A percentile compares a stretch with the other conserved stretches of the same genome.
Evolutionary conservation across 1,140 invertebrate genomes (phyloP).

Genomic region (Aphelenchoides besseyi): DNA sequence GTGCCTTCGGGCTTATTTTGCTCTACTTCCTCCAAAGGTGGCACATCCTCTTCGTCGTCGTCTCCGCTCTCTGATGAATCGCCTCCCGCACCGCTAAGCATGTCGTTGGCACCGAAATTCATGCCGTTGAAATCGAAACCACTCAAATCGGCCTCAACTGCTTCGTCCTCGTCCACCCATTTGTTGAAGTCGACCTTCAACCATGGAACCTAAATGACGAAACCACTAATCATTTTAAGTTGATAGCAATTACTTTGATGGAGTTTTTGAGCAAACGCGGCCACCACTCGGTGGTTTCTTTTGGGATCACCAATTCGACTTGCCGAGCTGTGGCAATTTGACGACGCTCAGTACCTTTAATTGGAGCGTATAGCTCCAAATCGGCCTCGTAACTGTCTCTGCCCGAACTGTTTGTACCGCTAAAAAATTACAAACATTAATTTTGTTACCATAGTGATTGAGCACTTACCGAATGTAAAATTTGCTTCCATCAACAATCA

Average conservation of each 20-base stretch:
- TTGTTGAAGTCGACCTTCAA: slow-evolving; percentile 93
- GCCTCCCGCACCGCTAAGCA: neutral
- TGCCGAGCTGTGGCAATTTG: slow-evolving; percentile 48
- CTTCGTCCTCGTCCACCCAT: slow-evolving; percentile 90
- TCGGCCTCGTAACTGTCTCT: slow-evolving; percentile 45
- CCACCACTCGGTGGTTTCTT: slow-evolving; percentile 51
- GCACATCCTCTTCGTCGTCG: neutral
- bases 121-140: slow-evolving; percentile 17
- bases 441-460: neutral
- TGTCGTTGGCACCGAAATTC: slow-evolving; percentile 13
- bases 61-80: neutral
- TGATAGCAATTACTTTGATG: slow-evolving; percentile 33
- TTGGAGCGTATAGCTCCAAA: slow-evolving; percentile 36
- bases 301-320: slow-evolving; percentile 50
- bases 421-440: slow-evolving; percentile 24
- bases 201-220: slow-evolving; percentile 74
- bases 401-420: slow-evolving; percentile 41
- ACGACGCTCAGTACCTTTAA: slow-evolving; percentile 44
- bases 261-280: slow-evolving; percentile 44
- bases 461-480: slow-evolving; percentile 46
- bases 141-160: slow-evolving; percentile 68
- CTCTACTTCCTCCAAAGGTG: neutral
- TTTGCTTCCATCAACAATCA: slow-evolving; percentile 47
- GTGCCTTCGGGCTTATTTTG: neutral
- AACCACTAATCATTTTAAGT: slow-evolving; percentile 3